Conservation (phyloP, 2,797 vertebrate genomes). For the Momotus momota region DNA sequence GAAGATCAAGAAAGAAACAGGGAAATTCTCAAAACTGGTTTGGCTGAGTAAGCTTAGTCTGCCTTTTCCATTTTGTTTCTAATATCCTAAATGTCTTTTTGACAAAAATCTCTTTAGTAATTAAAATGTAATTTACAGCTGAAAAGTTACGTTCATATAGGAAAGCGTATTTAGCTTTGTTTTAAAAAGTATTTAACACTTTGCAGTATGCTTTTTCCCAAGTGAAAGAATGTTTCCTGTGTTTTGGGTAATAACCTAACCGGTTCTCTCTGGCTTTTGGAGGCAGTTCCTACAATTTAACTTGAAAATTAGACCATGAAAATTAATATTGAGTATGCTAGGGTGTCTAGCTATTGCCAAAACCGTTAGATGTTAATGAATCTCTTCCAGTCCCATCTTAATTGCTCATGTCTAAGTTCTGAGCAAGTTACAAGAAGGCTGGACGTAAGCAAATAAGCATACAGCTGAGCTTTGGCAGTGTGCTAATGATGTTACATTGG, state of each 20-base stretch:
- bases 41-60: not conserved
- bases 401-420: not conserved
- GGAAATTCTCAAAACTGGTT: not conserved
- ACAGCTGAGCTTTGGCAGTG: not conserved
- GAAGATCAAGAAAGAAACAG: not conserved
- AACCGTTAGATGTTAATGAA: not conserved
- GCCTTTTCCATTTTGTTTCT: not conserved
- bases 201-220: not conserved
- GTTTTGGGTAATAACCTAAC: not conserved
- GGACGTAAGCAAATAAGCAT: not conserved
- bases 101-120: not conserved
- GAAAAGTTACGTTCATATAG: not conserved
- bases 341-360: not conserved
- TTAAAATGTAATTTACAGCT: not conserved
- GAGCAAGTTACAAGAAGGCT: not conserved
- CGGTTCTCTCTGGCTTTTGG: not conserved
- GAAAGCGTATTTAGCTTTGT: not conserved
- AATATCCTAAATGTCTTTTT: not conserved
- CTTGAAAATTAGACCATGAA: not conserved
- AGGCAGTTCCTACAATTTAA: not conserved
- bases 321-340: not conserved
- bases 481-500: not conserved
- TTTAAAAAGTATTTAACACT: not conserved
- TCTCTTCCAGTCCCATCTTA: not conserved
- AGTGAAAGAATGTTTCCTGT: not conserved